Evolutionary conservation across 1,140 invertebrate genomes (phyloP), one percentile per base, ranked within the genome.

Genomic region (Tetramorium parvispinum): DNA sequence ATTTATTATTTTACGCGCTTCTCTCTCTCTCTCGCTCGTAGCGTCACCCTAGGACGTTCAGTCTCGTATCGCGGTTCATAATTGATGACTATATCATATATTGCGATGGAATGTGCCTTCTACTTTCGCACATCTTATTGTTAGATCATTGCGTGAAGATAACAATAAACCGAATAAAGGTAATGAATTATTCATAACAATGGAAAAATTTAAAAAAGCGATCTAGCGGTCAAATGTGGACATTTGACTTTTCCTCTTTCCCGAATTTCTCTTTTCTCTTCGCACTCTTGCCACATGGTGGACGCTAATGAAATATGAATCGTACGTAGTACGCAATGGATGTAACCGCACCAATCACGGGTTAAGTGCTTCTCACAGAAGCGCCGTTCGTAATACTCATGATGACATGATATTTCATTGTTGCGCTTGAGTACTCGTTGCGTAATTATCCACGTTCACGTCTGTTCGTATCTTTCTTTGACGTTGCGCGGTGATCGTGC

Each of bases 391-490:
- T 79, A 79, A 79, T 79, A 37, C 24, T 78, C 43, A 66, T 73
- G 73, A 89, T 89, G 75, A 85, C 88, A 85, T 82, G 88, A 89
- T 88, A 88, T 89, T 88, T 88, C 86, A 89, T 89, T 89, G 88
- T 32, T 89, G 57, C 65, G 65, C 53, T 66, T 40, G 66, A 46
- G 73, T 55, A 73, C 82, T 65, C n/a, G 81, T 89, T 89, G 66
- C 81, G 87, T 82, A 89, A 89, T 88, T 89, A 89, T 88, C 71
- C 88, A n/a, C 77, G 70, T 21, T 63, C 66, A 66, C 32, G 32
- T 77, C 77, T n/a, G 55, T 85, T 53, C 71, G 73, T 76, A 87
- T 82, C 81, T 66, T 77, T 85, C 83, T 53, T 24, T 66, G 81
- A 63, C 49, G 66, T 89, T 88, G 86, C 81, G 51, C 49, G 88